phyloP scores from a whole-genome alignment of 2,888 invertebrate genomes.

The Tetranychus truncatus region DNA sequence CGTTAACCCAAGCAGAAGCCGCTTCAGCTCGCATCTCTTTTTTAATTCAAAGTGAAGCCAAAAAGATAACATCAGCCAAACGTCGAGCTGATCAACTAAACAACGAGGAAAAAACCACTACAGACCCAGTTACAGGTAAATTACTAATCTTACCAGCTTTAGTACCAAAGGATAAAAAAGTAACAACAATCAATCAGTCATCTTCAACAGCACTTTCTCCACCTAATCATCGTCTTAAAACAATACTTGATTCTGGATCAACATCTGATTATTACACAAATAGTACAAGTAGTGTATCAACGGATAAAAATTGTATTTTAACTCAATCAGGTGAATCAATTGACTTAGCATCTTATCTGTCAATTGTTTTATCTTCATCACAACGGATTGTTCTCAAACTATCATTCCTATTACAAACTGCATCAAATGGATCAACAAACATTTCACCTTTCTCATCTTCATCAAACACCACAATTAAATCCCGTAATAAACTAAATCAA shows the following conservation, averaged over 20 bases:
- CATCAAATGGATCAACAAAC: background rate
- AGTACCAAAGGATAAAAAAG: background rate
- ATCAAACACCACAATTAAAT: background rate
- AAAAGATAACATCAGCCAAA: background rate
- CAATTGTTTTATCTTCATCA: background rate
- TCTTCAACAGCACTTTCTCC: background rate
- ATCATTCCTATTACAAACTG: background rate
- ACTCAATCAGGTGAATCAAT: background rate
- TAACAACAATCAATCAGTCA: background rate
- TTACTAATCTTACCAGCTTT: background rate
- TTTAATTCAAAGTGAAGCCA: background rate
- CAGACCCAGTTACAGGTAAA: background rate
- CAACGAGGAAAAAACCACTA: background rate
- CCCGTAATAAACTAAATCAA: background rate
- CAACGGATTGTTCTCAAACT: conserved; percentile 3
- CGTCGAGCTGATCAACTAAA: background rate
- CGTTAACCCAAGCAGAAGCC: background rate
- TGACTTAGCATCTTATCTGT: background rate
- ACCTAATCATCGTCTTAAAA: background rate
- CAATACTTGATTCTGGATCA: background rate
- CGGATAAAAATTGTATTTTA: background rate
- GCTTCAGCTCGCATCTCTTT: background rate
- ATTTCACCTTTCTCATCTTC: background rate
- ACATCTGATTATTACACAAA: conserved; percentile 12
- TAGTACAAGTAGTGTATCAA: conserved; percentile 6